A percentile compares a stretch with the other conserved stretches of the same genome.
Evolutionary conservation across 2,797 vertebrate genomes (phyloP).

Genomic region (Distichodus sexfasciatus): DNA sequence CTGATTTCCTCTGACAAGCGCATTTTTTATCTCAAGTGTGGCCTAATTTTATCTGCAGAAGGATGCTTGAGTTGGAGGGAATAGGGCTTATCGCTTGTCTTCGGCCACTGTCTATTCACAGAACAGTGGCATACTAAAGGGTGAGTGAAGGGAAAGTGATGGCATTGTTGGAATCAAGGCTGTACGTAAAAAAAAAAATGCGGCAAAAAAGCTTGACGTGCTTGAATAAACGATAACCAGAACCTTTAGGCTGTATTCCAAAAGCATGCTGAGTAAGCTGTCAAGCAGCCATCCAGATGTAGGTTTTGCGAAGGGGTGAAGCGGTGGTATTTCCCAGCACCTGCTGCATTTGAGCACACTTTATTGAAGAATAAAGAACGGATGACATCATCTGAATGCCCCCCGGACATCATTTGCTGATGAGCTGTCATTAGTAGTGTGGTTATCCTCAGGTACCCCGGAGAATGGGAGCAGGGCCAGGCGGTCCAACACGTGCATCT

Average conservation of each 20-base stretch:
- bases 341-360: slow-evolving; percentile 19
- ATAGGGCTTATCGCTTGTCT: slow-evolving; percentile 29
- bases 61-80: slow-evolving; percentile 20
- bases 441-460: slow-evolving; percentile 40
- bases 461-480: slow-evolving; percentile 35
- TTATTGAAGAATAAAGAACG: slow-evolving; percentile 19
- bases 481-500: background rate
- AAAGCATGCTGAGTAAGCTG: slow-evolving; percentile 28
- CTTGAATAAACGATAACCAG: background rate
- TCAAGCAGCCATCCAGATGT: slow-evolving; percentile 24
- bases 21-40: slow-evolving; percentile 46
- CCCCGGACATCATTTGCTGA: slow-evolving; percentile 19
- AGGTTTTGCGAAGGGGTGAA: slow-evolving; percentile 1
- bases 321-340: slow-evolving; percentile 13
- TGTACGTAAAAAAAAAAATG: too few relatives aligned
- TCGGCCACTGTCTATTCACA: slow-evolving; percentile 2
- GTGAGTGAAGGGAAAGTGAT: slow-evolving; percentile 8
- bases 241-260: background rate
- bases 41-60: slow-evolving; percentile 34
- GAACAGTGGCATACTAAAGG: slow-evolving; percentile 16
- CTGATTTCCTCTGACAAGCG: slow-evolving; percentile 35
- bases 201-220: background rate
- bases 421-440: slow-evolving; percentile 25
- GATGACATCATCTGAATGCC: slow-evolving; percentile 49
- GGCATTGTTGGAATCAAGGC: slow-evolving; percentile 5